Conservation (phyloP, 2,113 vertebrate species). For the Uropsilus gracilis region DNA sequence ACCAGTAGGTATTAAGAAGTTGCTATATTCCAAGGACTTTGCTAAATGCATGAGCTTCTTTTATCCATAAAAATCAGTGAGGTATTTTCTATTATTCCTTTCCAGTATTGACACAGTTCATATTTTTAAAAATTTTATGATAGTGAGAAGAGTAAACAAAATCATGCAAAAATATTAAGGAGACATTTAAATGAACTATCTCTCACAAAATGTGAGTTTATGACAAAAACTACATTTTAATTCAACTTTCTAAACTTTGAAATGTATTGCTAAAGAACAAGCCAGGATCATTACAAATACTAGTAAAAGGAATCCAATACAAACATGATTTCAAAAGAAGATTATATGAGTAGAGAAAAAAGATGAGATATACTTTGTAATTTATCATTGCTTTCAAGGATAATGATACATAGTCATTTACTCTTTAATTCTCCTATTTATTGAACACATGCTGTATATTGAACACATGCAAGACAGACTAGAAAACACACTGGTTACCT, state of each 20-base stretch:
- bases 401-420: background rate
- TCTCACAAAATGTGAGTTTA: slow-evolving; percentile 5
- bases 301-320: background rate
- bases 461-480: background rate
- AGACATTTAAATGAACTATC: slow-evolving; percentile 6
- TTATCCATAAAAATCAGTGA: background rate
- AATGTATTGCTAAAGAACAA: background rate
- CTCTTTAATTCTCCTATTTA: background rate
- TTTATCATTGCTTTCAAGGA: background rate
- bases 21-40: background rate
- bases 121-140: slow-evolving; percentile 30
- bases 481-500: slow-evolving; percentile 36
- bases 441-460: background rate
- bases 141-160: slow-evolving; percentile 22
- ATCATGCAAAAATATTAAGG: background rate
- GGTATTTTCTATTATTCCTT: background rate
- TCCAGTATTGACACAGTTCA: too few relatives aligned
- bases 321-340: slow-evolving; percentile 15
- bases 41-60: background rate
- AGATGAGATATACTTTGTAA: background rate
- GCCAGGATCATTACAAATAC: background rate
- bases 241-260: slow-evolving; percentile 13
- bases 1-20: background rate
- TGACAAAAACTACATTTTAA: slow-evolving; percentile 37
- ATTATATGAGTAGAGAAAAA: background rate